Base-by-base conservation (phyloP, 1,140 invertebrate genomes). In the Cylas formicarius region DNA sequence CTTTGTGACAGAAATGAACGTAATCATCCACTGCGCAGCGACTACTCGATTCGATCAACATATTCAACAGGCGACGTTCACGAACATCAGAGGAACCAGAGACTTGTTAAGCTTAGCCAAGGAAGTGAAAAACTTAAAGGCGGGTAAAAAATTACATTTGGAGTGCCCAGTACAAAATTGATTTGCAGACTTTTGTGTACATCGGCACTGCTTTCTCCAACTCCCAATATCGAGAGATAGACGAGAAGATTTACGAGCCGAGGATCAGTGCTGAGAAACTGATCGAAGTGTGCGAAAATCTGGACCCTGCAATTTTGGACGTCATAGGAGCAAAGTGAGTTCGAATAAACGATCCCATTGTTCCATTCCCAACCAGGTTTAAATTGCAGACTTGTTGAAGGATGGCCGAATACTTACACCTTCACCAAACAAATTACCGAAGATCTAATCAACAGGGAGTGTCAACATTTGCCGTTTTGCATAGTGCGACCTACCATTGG, bases 1-100 rank as follows among this genome's bases (percentile, higher is more conserved):
- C 20, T 58, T 83, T 2, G 70, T 71, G 10, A 67, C 75, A 23
- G 75, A 81, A 62, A 77, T 79, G 6, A 44, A 55, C 31, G 52
- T 48, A 27, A 48, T 65, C 20, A 55, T 83, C 59, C 80, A 84
- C 47, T 74, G 73, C 1, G 81, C 80, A 0, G 82, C 81, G 0
- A 81, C 78, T 0, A 75, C 82, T 0, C 71, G 75, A 50, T 82
- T 83, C 42, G 79, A 84, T 56, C 81, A 84, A 55, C 75, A 79
- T 21, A 58, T 85, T 3, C 71, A 74, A 46, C 63, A 73, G 0
- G 81, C 82, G 0, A 65, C 81, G 2, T 63, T 71, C 2, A 79
- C 79, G 33, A 87, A 87, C 54, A 77, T 85, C 14, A 65, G 73
- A 40, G 80, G 77, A 2, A 78, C 80, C 0, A 72, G 75, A 44